Evolutionary conservation across 1,140 invertebrate genomes (phyloP).

Genomic region (Pectinophora gossypiella): DNA sequence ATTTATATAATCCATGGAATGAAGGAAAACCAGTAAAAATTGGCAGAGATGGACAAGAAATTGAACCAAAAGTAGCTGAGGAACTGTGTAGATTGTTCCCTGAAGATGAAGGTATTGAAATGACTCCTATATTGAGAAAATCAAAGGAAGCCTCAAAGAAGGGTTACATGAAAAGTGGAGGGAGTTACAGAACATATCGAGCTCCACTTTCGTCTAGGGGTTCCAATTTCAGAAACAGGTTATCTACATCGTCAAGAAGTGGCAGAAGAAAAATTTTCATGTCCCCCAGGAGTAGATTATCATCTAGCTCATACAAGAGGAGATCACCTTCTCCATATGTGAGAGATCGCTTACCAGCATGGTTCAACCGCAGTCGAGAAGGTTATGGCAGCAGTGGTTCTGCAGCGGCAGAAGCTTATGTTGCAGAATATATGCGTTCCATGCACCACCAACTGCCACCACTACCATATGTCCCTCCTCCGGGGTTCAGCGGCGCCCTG

Average conservation of each 20-base stretch:
- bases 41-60: constrained; percentile 98
- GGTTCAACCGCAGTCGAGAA: constrained; percentile 69
- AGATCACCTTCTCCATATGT: constrained; percentile 76
- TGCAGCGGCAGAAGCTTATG: constrained; percentile 84
- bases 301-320: constrained; percentile 73
- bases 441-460: constrained; percentile 88
- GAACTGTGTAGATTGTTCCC: constrained; percentile 96
- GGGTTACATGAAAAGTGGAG: constrained; percentile 75
- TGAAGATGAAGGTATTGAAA: constrained; percentile 94
- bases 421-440: constrained; percentile 87
- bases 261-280: constrained; percentile 72
- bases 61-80: constrained; percentile 95
- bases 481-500: constrained; percentile 76
- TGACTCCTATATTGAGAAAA: constrained; percentile 91
- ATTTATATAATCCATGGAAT: constrained; percentile 98
- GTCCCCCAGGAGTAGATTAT: constrained; percentile 64
- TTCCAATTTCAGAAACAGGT: constrained; percentile 57
- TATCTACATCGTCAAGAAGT: constrained; percentile 54
- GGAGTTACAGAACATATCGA: constrained; percentile 70
- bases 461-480: constrained; percentile 81
- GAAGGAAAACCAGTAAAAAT: constrained; percentile 99
- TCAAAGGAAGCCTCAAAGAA: constrained; percentile 89
- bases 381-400: constrained; percentile 73
- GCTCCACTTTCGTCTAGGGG: constrained; percentile 58
- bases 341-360: constrained; percentile 58